phyloP scores from a whole-genome alignment of 2,797 vertebrate species.

The Cygnus olor region DNA sequence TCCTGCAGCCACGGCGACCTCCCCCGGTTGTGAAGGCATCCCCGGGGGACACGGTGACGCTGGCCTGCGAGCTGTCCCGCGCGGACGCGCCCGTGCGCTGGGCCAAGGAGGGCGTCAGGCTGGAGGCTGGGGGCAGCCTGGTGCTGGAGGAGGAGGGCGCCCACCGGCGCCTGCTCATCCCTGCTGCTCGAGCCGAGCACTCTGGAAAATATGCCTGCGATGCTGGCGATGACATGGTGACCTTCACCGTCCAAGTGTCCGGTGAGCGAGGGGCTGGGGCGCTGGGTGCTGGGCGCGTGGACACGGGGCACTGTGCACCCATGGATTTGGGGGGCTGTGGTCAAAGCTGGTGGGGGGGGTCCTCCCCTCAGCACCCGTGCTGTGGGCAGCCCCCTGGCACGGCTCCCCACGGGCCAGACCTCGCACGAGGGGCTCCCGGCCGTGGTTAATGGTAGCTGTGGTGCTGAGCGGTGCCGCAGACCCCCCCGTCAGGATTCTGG shows the following conservation, averaged over 20 bases:
- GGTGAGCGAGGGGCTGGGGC: constrained; percentile 78
- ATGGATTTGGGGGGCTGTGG: not conserved
- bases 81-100: constrained; percentile 84
- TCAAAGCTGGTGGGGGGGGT: not conserved
- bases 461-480: constrained; percentile 77
- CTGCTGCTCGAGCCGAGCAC: constrained; percentile 78
- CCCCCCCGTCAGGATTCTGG: constrained; percentile 83
- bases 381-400: too few relatives aligned
- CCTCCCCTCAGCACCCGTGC: not conserved
- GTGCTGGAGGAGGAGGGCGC: constrained; percentile 86
- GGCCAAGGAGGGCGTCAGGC: constrained; percentile 86
- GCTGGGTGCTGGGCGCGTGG: not conserved
- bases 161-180: constrained; percentile 84
- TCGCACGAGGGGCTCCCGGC: not conserved
- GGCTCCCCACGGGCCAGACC: not conserved
- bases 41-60: constrained; percentile 81
- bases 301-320: too few relatives aligned
- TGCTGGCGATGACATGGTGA: constrained; percentile 82
- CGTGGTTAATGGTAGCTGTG: not conserved
- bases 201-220: constrained; percentile 89
- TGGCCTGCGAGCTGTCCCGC: constrained; percentile 90
- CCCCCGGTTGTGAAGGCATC: constrained; percentile 77
- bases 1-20: constrained; percentile 83
- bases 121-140: constrained; percentile 85
- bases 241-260: constrained; percentile 88